A percentile compares a stretch with the other conserved stretches of the same genome.
phyloP scores from a whole-genome alignment of 2,888 invertebrate species.

The Callosobruchus maculatus region DNA sequence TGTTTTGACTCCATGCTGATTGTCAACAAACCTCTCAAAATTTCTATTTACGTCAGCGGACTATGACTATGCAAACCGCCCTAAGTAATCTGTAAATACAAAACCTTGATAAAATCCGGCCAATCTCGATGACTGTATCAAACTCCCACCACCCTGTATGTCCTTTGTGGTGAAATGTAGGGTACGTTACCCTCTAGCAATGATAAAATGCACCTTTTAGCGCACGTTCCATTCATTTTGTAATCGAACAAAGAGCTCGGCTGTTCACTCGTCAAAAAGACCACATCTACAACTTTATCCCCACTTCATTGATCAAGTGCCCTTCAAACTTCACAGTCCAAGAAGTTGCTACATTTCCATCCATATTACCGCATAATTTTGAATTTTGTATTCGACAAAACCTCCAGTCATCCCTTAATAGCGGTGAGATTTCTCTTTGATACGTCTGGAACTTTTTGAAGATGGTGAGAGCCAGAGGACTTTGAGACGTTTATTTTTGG shows the following conservation, averaged over 20 bases:
- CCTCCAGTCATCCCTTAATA: neutral
- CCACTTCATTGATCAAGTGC: neutral
- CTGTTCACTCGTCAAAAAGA: neutral
- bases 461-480: neutral
- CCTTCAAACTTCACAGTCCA: neutral
- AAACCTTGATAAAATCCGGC: no score
- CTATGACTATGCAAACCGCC: no score
- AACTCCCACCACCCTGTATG: neutral
- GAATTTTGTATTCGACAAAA: neutral
- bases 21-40: no score
- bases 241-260: neutral
- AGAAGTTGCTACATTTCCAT: neutral
- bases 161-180: neutral
- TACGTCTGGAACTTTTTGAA: neutral
- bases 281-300: neutral
- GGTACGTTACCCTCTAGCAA: neutral
- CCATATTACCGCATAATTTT: neutral
- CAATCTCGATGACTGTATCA: neutral
- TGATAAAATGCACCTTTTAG: neutral
- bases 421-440: neutral
- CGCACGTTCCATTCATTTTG: neutral
- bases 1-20: no score
- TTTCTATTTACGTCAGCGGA: no score
- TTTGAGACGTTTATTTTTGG: neutral
- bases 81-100: no score